Base-by-base conservation (phyloP, 2,797 vertebrate species). In the Bufotes viridis region DNA sequence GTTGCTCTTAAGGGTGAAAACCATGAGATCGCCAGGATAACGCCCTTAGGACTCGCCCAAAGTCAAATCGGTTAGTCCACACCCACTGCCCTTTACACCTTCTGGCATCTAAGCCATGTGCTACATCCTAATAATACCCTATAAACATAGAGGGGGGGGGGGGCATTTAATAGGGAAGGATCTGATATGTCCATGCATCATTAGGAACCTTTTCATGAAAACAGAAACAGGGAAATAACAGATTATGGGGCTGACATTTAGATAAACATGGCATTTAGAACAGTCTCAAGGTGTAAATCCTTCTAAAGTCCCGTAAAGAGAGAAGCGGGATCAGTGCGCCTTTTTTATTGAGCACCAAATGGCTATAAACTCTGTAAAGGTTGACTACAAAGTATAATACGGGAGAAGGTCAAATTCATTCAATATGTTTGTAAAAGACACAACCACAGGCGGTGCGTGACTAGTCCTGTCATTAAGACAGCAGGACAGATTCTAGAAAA, bases 261-360 rank as follows among this genome's bases (percentile, higher is more conserved):
- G 58, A 58, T 78, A 76, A 85, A 65, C 84, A 78, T 67, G 75
- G 84, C 84, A 85, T 78, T 78, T 78, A 51, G 75, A 63, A 78
- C 14, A 63, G 42, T 86, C 29, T 49, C 42, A n/a, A 61, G 75
- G 84, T 78, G 75, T 86, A 86, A 78, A 86, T 86, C 84, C 60
- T 34, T 78, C 60, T 79, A 78, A n/a, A 78, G 60, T 79, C 60
- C 61, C 61, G 51, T n/a, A 67, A 76, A 53, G 29, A 55, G 22
- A 57, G 74, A 57, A 53, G 67, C 8, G 51, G n/a, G 24, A 78
- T 69, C 34, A 55, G n/a, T 20, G 2, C 20, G 49, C 81, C 9
- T 14, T 42, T 82, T 53, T 69, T 63, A 82, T 55, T 51, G 42
- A 82, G 63, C 51, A 82, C 67, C 29, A 82, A 82, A 70, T 26